These are phyloP conservation scores for Limnephilus auricula DNA, from an alignment of 2,888 invertebrate genomes.

Conservation along the genomic window DNA sequence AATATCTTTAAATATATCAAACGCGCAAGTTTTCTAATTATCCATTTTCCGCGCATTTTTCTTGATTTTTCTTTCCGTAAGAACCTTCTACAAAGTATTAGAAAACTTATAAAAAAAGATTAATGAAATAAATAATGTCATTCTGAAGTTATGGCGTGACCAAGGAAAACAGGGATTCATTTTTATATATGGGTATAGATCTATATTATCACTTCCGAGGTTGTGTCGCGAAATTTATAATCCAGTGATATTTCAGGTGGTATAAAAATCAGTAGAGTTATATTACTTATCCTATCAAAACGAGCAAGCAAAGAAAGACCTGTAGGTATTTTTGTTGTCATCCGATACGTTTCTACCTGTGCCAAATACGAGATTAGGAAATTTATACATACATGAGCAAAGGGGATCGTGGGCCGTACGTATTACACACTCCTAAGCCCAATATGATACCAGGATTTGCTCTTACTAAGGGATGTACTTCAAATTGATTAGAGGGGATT, in stretches of 20 bases:
- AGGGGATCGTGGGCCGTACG: neutral
- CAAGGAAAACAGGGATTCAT: no score
- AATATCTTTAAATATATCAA: no score
- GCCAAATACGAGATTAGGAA: neutral
- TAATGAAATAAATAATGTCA: no score
- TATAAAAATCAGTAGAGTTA: neutral
- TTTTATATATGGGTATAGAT: no score
- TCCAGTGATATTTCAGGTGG: neutral
- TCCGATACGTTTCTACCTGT: neutral
- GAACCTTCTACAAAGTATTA: no score
- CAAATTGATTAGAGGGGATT: conserved; percentile 38
- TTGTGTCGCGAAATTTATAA: no score
- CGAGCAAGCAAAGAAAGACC: neutral
- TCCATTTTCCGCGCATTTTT: no score
- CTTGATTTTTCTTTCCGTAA: no score
- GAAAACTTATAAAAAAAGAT: no score
- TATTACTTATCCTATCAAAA: neutral
- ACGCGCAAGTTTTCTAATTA: no score
- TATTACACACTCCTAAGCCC: conserved; percentile 4
- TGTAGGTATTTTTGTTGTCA: neutral
- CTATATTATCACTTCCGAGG: no score
- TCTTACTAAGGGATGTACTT: conserved; percentile 4
- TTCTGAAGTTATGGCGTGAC: no score
- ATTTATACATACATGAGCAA: neutral
- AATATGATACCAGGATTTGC: neutral